Evolutionary conservation across 2,797 vertebrate species (phyloP), one percentile per base, ranked within the genome.

Genomic region (Dicrostonyx torquatus): DNA sequence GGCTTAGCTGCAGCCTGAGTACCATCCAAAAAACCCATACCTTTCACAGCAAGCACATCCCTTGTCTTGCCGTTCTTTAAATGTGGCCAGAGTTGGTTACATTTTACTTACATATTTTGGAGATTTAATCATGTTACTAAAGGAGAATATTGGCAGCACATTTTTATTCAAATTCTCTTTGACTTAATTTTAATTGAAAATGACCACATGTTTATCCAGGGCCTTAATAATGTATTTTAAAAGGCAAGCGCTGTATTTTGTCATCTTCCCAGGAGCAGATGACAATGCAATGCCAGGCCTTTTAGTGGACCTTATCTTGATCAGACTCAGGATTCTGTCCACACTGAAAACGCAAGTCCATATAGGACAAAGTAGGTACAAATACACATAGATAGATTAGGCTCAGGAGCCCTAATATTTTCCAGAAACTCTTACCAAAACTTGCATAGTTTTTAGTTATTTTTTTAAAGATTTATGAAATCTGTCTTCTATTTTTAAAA

Each of bases 141-240:
- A 89, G 75, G 48, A 34, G 82, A 95, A 90, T 29, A 82, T 34
- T 93, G 85, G 78, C 55, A 88, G 79, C 79, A 34, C 72, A 79
- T 76, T 96, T 87, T 82, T 68, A 94, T 95, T 84, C 72, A 18
- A 2, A 79, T n/a, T 94, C 55, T 93, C 62, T 95, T 96, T 93
- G 90, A 75, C 40, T 95, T 43, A 88, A 29, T 95, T 96, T 92
- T 86, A 96, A 90, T 68, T 75, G 37, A 80, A 95, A 97, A 93
- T 94, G 77, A 91, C 68, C 40, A 58, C 72, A 40, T 86, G 70
- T 91, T 95, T 97, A 77, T 90, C n/a, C 45, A 84, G 40, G 50
- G 24, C 40, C 37, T 95, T 80, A 72, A 83, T 94, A 89, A 91
- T 87, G 73, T 50, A 31, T 92, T 87, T 89, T 43, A 68, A 94